A percentile compares a stretch with the other conserved stretches of the same genome.
These are phyloP conservation scores for Acropternis orthonyx DNA, from an alignment of 2,797 vertebrate genomes.

Conservation along the genomic window DNA sequence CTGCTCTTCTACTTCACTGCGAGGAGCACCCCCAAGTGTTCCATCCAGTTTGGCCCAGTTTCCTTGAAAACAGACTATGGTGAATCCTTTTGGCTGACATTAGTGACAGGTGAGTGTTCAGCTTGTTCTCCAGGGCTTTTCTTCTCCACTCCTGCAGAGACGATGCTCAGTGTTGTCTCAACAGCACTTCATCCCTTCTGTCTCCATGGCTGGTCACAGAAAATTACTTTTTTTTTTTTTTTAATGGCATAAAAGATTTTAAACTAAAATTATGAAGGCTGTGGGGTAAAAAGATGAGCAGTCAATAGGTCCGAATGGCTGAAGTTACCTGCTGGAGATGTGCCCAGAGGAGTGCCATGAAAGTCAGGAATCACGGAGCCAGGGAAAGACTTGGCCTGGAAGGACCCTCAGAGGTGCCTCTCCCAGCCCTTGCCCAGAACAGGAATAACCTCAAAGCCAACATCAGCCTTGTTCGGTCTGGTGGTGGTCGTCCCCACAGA, in stretches of 20 bases:
- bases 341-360: background rate
- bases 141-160: background rate
- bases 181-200: background rate
- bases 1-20: slow-evolving; percentile 86
- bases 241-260: background rate
- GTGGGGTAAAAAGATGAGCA: background rate
- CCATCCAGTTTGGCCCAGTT: slow-evolving; percentile 81
- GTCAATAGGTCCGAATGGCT: background rate
- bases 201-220: background rate
- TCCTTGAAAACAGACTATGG: slow-evolving; percentile 82
- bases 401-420: background rate
- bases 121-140: background rate
- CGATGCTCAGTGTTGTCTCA: background rate
- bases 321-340: background rate
- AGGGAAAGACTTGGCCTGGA: background rate
- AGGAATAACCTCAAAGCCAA: background rate
- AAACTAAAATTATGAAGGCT: background rate
- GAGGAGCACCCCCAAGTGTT: slow-evolving; percentile 76
- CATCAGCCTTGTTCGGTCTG: background rate
- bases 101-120: slow-evolving; percentile 82
- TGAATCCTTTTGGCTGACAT: slow-evolving; percentile 89
- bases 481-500: background rate
- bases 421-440: background rate
- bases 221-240: background rate
- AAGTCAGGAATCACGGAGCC: background rate